Conservation (phyloP, 2,113 vertebrate species). For the Thomomys bottae region DNA sequence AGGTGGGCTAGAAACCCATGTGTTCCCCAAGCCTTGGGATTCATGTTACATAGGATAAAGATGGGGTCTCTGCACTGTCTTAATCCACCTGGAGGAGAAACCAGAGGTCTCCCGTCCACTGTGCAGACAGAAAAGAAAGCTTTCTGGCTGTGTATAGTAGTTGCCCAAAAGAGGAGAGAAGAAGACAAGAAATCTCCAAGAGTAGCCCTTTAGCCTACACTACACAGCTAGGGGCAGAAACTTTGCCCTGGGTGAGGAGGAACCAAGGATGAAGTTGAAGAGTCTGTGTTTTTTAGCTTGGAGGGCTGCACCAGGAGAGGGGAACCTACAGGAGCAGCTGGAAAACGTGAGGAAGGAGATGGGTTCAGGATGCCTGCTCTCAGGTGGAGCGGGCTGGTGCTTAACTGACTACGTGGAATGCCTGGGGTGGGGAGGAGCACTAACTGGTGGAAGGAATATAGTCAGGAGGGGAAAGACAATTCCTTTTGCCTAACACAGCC, state of each 20-base stretch:
- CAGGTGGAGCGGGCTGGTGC: background rate
- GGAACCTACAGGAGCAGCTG: background rate
- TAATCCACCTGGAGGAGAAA: background rate
- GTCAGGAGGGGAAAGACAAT: background rate
- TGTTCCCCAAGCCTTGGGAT: background rate
- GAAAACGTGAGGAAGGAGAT: background rate
- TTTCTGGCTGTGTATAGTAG: background rate
- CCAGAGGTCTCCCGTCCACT: background rate
- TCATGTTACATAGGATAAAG: background rate
- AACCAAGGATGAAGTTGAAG: background rate
- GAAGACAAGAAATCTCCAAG: background rate
- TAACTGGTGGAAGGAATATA: background rate
- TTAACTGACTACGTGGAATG: conserved; percentile 41
- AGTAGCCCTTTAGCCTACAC: background rate
- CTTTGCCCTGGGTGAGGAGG: background rate
- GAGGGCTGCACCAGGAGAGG: background rate
- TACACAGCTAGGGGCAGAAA: background rate
- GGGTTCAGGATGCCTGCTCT: background rate
- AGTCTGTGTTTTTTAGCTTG: background rate
- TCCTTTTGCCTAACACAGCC: conserved; percentile 34
- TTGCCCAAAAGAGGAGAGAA: background rate
- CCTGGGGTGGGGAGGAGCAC: background rate
- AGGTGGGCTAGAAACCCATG: background rate
- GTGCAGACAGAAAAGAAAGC: background rate
- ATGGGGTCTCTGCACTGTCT: background rate